Evolutionary conservation across 2,113 vertebrate species (phyloP).

Genomic region (Haplochromis vanheusdeni): DNA sequence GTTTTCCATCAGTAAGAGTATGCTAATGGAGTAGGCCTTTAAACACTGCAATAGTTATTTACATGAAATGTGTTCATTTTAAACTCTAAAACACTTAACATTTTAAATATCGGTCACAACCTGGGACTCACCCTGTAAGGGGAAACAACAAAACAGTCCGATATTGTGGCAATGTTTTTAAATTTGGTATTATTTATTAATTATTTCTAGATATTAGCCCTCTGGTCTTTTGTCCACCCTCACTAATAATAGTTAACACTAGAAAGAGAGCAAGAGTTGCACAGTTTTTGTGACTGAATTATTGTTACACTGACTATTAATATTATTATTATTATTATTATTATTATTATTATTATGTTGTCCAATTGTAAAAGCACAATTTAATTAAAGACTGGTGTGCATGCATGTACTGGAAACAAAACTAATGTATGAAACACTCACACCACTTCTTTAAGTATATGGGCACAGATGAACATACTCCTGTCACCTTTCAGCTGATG

Average conservation of each 20-base stretch:
- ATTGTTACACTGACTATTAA: not conserved
- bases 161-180: not conserved
- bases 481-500: slow-evolving; percentile 4
- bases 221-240: not conserved
- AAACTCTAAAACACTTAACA: not conserved
- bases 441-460: not conserved
- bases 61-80: not conserved
- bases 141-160: not conserved
- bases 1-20: not conserved
- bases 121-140: not conserved
- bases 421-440: not conserved
- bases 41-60: not conserved
- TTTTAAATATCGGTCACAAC: not conserved
- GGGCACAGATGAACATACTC: not conserved
- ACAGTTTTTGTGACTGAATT: not conserved
- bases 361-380: not conserved
- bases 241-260: not conserved
- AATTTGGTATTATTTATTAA: not conserved
- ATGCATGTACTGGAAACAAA: not conserved
- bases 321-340: no score
- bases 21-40: not conserved
- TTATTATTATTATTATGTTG: not conserved
- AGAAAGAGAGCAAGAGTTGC: not conserved
- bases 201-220: not conserved
- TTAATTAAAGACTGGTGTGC: not conserved